Evolutionary conservation across 2,113 vertebrate genomes (phyloP).

Genomic region (Bucco capensis): DNA sequence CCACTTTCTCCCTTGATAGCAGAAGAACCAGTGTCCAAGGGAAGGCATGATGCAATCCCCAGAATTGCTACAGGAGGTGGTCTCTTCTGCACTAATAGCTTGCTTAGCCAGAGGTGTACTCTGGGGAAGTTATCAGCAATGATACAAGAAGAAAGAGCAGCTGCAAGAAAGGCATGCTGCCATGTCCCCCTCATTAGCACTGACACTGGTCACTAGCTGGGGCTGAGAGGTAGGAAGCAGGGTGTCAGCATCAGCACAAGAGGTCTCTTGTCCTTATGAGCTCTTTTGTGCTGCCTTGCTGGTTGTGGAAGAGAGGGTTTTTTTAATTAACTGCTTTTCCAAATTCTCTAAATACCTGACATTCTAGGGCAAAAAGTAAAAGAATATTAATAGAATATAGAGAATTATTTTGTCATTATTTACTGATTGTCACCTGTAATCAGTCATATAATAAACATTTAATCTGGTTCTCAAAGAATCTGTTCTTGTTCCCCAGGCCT

Average conservation of each 20-base stretch:
- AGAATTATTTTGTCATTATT: background rate
- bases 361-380: background rate
- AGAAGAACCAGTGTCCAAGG: background rate
- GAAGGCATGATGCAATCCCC: background rate
- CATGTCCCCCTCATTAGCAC: background rate
- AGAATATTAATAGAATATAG: background rate
- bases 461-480: background rate
- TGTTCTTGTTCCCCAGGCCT: background rate
- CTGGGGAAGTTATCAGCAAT: background rate
- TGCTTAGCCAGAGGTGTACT: background rate
- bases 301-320: background rate
- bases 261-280: background rate
- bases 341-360: background rate
- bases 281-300: background rate
- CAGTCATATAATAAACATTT: background rate
- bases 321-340: background rate
- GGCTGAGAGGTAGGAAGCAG: background rate
- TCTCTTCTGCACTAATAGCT: background rate
- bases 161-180: background rate
- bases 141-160: background rate
- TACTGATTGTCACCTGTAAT: background rate
- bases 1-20: background rate
- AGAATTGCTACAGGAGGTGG: background rate
- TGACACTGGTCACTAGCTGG: background rate
- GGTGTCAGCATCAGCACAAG: background rate